Conservation (phyloP, 30 jellyfish, hydroid and myxozoan genomes). For the Aurelia coerulea region DNA sequence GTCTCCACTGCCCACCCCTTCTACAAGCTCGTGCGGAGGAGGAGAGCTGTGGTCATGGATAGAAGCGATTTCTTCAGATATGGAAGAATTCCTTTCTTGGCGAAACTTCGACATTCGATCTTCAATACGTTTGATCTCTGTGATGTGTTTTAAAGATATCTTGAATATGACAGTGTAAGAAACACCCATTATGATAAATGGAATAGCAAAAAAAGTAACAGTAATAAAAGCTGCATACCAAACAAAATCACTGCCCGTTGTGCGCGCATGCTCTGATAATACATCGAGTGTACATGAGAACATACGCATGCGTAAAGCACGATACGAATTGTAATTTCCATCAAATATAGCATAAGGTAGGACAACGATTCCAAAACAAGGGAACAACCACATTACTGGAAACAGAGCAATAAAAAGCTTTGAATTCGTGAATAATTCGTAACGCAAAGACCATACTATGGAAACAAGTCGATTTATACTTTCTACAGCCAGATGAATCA, state of each 20-base stretch:
- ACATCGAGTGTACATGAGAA: constrained; percentile 52
- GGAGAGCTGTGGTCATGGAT: background rate
- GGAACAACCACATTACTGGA: constrained; percentile 53
- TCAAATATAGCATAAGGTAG: constrained; percentile 27
- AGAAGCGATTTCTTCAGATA: constrained; percentile 12
- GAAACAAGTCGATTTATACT: constrained; percentile 71
- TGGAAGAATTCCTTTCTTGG: constrained; percentile 10
- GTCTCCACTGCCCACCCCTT: background rate
- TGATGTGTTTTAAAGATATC: constrained; percentile 38
- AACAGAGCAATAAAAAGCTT: constrained; percentile 1
- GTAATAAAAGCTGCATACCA: constrained; percentile 15
- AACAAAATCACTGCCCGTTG: background rate
- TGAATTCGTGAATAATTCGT: constrained; percentile 19
- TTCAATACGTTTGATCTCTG: constrained; percentile 36
- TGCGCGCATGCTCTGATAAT: background rate
- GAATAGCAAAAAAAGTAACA: constrained; percentile 46
- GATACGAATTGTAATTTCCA: constrained; percentile 12
- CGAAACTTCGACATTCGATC: constrained; percentile 25
- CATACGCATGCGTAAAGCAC: constrained; percentile 58
- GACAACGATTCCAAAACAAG: constrained; percentile 23
- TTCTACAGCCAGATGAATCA: constrained; percentile 77
- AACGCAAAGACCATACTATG: constrained; percentile 55
- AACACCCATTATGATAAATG: constrained; percentile 68
- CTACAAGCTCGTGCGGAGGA: background rate
- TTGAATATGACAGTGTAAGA: constrained; percentile 63